Percentiles rank a stretch among this genome's conserved stretches.
These are phyloP conservation scores for Ligdia adustata DNA, from an alignment of 2,888 invertebrate species.

Conservation along the genomic window DNA sequence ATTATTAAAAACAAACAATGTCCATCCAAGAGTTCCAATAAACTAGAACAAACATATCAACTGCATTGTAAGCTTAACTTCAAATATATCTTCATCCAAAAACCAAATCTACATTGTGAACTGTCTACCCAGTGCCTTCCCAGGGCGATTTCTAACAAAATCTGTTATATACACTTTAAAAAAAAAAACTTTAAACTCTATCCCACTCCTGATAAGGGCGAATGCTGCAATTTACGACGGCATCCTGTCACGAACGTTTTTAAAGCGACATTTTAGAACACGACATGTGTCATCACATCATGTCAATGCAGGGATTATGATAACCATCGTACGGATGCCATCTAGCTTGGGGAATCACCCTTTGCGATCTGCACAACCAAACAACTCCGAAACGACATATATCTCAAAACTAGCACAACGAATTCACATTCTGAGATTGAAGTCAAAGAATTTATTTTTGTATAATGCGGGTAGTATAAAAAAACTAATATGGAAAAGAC, in stretches of 20 bases:
- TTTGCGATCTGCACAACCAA: constrained; percentile 69
- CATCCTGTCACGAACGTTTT: constrained; percentile 50
- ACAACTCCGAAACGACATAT: constrained; percentile 53
- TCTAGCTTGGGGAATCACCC: constrained; percentile 81
- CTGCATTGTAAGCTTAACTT: constrained; percentile 44
- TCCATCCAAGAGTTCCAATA: constrained; percentile 57
- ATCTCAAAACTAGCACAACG: constrained; percentile 32
- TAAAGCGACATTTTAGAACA: constrained; percentile 76
- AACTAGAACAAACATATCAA: constrained; percentile 56
- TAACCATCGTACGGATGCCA: constrained; percentile 82
- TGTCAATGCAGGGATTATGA: constrained; percentile 84
- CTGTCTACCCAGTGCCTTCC: constrained; percentile 66
- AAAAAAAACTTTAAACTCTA: constrained; percentile 44
- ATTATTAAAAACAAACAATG: constrained; percentile 36
- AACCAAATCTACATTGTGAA: constrained; percentile 74
- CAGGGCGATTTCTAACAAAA: constrained; percentile 49
- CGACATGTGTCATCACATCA: constrained; percentile 85
- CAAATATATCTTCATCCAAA: constrained; percentile 69
- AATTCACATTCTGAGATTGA: no score
- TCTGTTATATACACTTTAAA: constrained; percentile 10
- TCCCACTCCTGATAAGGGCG: constrained; percentile 42
- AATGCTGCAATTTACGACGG: constrained; percentile 32
- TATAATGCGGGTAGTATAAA: constrained; percentile 7
- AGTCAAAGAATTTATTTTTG: not conserved
- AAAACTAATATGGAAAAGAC: constrained; percentile 75